phyloP scores from a whole-genome alignment of 2,888 invertebrate species.

The Drosophila multiciliata region DNA sequence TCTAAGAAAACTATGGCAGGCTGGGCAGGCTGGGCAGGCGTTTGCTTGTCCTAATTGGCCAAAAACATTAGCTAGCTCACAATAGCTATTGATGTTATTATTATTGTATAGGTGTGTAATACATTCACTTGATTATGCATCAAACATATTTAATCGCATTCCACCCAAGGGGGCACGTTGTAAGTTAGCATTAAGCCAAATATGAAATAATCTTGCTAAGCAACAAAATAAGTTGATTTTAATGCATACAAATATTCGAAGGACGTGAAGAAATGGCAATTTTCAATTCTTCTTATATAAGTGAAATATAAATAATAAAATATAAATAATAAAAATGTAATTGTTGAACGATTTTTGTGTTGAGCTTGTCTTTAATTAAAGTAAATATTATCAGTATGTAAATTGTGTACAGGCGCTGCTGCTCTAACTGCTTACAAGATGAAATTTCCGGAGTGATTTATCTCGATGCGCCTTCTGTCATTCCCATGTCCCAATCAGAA shows the following conservation, averaged over 20 bases:
- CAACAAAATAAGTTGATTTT: not conserved
- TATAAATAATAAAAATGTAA: not conserved
- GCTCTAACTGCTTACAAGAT: constrained; percentile 18
- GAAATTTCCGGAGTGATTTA: constrained; percentile 35
- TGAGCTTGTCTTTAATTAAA: constrained; percentile 41
- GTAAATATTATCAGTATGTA: constrained; percentile 32
- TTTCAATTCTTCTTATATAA: not conserved
- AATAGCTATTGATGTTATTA: constrained; percentile 12
- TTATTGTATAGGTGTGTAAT: constrained; percentile 34
- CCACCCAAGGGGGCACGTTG: not conserved
- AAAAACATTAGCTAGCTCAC: constrained; percentile 35
- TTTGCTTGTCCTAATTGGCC: constrained; percentile 59
- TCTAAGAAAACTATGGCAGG: not conserved
- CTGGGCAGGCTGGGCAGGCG: not conserved
- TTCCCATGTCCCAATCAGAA: not conserved
- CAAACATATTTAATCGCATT: constrained; percentile 46
- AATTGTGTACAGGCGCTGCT: constrained; percentile 11
- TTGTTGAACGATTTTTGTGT: constrained; percentile 21
- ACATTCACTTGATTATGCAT: constrained; percentile 66
- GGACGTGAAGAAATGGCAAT: not conserved
- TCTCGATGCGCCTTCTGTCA: constrained; percentile 14
- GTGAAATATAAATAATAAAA: too few species aligned
- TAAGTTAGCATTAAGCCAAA: too few species aligned
- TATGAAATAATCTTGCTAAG: not conserved
- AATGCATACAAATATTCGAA: not conserved